Evolutionary conservation across 2,888 invertebrate genomes (phyloP).

Genomic region (Ditula angustiorana): DNA sequence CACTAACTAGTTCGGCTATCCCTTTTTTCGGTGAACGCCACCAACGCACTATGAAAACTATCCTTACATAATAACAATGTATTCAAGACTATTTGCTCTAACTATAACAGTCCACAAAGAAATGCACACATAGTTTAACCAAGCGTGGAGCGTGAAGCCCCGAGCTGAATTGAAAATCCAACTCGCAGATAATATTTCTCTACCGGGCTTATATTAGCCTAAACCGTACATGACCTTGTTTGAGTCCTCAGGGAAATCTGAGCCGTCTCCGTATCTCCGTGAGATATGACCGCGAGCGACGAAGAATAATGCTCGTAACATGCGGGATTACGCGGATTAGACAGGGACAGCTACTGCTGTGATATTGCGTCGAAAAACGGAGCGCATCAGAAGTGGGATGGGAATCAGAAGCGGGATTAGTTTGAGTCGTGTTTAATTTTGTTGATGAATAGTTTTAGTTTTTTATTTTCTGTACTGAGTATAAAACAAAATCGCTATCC

Average conservation of each 20-base stretch:
- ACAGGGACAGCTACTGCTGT: slow-evolving; percentile 22
- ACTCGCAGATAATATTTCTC: slow-evolving; percentile 24
- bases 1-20: no score
- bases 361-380: slow-evolving; percentile 30
- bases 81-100: no score
- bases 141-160: neutral
- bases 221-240: slow-evolving; percentile 31
- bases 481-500: no score
- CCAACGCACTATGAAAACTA: no score
- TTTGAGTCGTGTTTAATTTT: neutral
- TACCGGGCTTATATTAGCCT: slow-evolving; percentile 27
- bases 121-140: neutral
- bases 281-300: slow-evolving; percentile 34
- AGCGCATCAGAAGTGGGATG: slow-evolving; percentile 7
- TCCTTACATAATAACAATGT: no score
- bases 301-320: slow-evolving; percentile 37
- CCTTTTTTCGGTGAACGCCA: no score
- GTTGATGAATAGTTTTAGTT: neutral
- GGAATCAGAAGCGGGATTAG: neutral
- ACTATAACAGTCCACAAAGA: neutral
- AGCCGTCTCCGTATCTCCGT: slow-evolving; percentile 12
- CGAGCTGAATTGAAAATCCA: slow-evolving; percentile 14
- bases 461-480: no score
- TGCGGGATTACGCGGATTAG: slow-evolving; percentile 34
- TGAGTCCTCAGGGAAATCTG: slow-evolving; percentile 31